These are phyloP conservation scores for Girardinus metallicus DNA, from an alignment of 2,797 vertebrate genomes.

Conservation along the genomic window DNA sequence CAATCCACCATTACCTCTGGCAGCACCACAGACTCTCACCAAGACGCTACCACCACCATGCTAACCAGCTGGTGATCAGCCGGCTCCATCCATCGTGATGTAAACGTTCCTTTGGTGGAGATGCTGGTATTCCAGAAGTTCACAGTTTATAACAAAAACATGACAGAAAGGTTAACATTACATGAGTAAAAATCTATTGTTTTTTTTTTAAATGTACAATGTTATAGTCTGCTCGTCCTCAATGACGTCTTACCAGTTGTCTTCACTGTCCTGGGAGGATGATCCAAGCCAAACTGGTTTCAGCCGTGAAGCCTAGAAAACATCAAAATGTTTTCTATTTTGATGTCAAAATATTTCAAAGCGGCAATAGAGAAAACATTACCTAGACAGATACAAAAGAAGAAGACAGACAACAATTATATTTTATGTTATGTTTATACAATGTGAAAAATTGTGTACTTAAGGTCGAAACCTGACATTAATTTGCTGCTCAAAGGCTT, in stretches of 20 bases:
- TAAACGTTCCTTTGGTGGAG: not conserved
- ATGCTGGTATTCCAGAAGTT: not conserved
- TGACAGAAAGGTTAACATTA: too few species aligned
- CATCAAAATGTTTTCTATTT: not conserved
- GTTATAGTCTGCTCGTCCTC: not conserved
- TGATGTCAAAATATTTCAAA: not conserved
- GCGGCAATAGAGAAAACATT: not conserved
- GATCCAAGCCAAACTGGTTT: not conserved
- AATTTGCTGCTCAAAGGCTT: not conserved
- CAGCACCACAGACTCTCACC: not conserved
- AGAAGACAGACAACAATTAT: not conserved
- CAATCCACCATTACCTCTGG: not conserved
- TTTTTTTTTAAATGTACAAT: not conserved
- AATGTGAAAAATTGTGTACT: not conserved
- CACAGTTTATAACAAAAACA: not conserved
- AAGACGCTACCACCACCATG: not conserved
- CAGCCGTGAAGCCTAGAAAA: not conserved
- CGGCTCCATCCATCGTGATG: not conserved
- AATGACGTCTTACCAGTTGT: not conserved
- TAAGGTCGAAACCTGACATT: not conserved
- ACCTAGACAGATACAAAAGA: not conserved
- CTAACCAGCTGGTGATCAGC: not conserved
- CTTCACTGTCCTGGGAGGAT: not conserved
- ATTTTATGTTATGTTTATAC: not conserved
- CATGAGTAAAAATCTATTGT: not conserved